Conservation (phyloP, 2,797 vertebrate genomes). For the Pelodytes ibericus region DNA sequence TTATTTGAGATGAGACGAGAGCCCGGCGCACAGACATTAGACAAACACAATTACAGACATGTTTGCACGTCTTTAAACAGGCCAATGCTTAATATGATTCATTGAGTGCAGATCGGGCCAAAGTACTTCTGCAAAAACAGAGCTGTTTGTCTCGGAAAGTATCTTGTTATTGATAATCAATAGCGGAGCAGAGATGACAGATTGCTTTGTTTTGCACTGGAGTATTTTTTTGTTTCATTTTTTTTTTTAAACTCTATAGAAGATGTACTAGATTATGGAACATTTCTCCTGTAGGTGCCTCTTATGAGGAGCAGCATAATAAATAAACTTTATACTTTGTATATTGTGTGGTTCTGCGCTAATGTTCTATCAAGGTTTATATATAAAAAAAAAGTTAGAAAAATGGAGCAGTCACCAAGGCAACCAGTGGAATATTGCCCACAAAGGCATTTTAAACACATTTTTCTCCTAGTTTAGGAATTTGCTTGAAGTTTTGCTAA, state of each 20-base stretch:
- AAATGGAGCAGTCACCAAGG: too few species aligned
- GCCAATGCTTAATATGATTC: constrained; percentile 68
- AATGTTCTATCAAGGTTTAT: too few species aligned
- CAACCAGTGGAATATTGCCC: too few species aligned
- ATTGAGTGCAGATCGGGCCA: constrained; percentile 70
- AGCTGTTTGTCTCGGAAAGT: constrained; percentile 79
- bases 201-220: constrained; percentile 72
- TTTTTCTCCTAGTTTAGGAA: too few species aligned
- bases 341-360: too few species aligned
- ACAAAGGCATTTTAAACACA: too few species aligned
- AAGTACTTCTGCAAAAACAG: constrained; percentile 70
- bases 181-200: constrained; percentile 75
- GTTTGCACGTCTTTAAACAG: constrained; percentile 67
- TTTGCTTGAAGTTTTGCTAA: too few species aligned
- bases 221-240: constrained; percentile 52
- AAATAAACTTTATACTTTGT: too few species aligned
- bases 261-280: background rate
- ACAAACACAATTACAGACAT: constrained; percentile 65
- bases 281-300: background rate
- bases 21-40: constrained; percentile 38
- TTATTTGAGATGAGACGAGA: background rate
- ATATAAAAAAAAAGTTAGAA: too few species aligned
- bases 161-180: constrained; percentile 82
- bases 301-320: too few species aligned
- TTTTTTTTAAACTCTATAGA: background rate